Base-by-base conservation (phyloP, 2,797 vertebrate species). In the Muraenolepis orangiensis region DNA sequence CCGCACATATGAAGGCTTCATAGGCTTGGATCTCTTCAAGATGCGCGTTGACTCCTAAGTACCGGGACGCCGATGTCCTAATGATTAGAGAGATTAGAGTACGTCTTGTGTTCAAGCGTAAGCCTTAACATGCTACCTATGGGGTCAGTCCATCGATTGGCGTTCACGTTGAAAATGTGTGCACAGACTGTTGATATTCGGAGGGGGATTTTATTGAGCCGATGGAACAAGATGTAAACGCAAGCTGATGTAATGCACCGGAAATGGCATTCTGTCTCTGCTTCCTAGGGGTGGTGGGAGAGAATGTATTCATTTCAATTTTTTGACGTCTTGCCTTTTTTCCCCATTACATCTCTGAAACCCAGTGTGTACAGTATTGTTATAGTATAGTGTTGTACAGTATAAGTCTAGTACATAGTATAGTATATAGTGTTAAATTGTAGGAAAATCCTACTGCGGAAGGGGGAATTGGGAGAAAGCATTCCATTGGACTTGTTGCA, bases 1-100 rank as follows among this genome's bases (percentile, higher is more conserved):
- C 51, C 61, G 1, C 84, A 72, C 51, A 74, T n/a, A n/a, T n/a
- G n/a, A n/a, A 76, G 78, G 81, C 85, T 85, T 82, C n/a, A n/a
- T n/a, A 83, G 84, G 85, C 71, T 72, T 71, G 87, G 76, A 74
- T 81, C 71, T 57, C 20, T n/a, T 23, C 51, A n/a, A n/a, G n/a
- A 10, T 57, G 51, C n/a, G 46, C 46, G 23, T 57, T 57, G 51
- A 57, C 51, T 23, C 13, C 13, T 4, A 57, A 57, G 51, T 57
- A 23, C 6, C 51, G n/a, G n/a, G n/a, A 23, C 13, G 36, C 20
- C 8, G 20, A 6, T n/a, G 51, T 57, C 51, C 5, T 12, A 6
- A 38, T 26, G 23, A 6, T 8, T n/a, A 57, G 3, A 57, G 3
- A n/a, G 20, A 23, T 64, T 26, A 64, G 57, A 64, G 23, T n/a